phyloP scores from a whole-genome alignment of 2,113 vertebrate genomes.

The Rhabdornis inornatus region DNA sequence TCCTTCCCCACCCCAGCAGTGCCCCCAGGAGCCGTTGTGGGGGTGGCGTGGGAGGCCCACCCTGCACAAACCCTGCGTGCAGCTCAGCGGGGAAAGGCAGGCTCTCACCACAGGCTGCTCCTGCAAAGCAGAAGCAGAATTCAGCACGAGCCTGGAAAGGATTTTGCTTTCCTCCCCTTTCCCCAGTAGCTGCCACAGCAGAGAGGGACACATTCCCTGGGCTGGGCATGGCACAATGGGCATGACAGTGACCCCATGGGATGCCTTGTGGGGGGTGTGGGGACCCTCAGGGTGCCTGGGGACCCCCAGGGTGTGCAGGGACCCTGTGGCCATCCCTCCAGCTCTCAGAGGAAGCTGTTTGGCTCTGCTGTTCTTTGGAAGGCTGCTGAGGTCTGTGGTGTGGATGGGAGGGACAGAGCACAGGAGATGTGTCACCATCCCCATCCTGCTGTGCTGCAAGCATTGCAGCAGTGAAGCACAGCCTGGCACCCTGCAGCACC shows the following conservation, averaged over 20 bases:
- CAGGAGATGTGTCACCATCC: fast-evolving
- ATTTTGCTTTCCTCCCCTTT: background rate
- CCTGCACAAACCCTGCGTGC: fast-evolving
- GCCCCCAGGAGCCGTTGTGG: fast-evolving
- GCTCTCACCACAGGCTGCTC: background rate
- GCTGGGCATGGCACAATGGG: fast-evolving
- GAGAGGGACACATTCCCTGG: fast-evolving
- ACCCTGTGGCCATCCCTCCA: background rate
- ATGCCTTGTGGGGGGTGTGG: fast-evolving
- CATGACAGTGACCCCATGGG: fast-evolving
- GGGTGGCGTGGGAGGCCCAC: background rate
- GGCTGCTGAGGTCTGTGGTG: background rate
- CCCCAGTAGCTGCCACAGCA: fast-evolving
- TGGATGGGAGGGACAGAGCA: background rate
- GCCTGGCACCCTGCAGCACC: background rate
- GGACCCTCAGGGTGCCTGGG: background rate
- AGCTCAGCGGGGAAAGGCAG: background rate
- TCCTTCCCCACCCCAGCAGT: fast-evolving
- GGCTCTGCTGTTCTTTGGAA: fast-evolving
- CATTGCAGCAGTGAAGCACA: background rate
- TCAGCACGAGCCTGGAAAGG: fast-evolving
- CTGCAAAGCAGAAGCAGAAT: conserved; percentile 34
- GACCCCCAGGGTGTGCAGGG: background rate
- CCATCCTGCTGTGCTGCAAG: background rate
- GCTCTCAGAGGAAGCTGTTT: background rate